Evolutionary conservation across 2,888 invertebrate species (phyloP), one percentile per base, ranked within the genome.

Genomic region (Camptogramma bilineatum): DNA sequence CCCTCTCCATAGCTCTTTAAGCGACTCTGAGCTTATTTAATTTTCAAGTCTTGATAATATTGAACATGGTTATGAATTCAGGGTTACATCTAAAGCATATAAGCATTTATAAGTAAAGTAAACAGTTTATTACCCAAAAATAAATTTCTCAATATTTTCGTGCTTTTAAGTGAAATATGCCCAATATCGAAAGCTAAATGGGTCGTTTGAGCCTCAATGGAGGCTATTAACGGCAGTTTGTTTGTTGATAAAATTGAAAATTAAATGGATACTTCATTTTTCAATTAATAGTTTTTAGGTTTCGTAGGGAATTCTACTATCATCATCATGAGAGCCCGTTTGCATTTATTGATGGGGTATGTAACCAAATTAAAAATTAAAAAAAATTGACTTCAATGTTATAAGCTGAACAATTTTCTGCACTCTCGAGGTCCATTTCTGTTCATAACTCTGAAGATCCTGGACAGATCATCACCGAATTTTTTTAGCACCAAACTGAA

Each of bases 231-330:
- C n/a, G 52, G 13, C 48, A 54, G 52, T 52, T 34, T 59, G 47
- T 64, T 64, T 59, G 55, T 39, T 54, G 59, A 64, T 60, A 64
- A 62, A 55, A 59, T 59, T 64, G 59, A 64, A 62, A 62, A 59
- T 54, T 47, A 53, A 47, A 31, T 46, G 8, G 18, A 19, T 28
- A 59, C 47, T 55, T 52, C 51, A 44, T 44, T 50, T 59, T 59
- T 21, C 53, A 54, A 64, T 53, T 64, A 64, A 58, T 57, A 53
- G 21, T 39, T 52, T 59, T 51, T 16, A 34, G 48, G 31, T 47
- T 34, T 3, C 39, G 8, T 42, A 44, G n/a, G 1, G 28, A 8
- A 28, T 28, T 28, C n/a, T 28, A 28, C 9, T 34, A 34, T 34
- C 34, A 34, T 34, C 34, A 34, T 34, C 34, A 34, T 34, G 10